Evolutionary conservation across 2,888 invertebrate genomes (phyloP).

Genomic region (Sesia bembeciformis): DNA sequence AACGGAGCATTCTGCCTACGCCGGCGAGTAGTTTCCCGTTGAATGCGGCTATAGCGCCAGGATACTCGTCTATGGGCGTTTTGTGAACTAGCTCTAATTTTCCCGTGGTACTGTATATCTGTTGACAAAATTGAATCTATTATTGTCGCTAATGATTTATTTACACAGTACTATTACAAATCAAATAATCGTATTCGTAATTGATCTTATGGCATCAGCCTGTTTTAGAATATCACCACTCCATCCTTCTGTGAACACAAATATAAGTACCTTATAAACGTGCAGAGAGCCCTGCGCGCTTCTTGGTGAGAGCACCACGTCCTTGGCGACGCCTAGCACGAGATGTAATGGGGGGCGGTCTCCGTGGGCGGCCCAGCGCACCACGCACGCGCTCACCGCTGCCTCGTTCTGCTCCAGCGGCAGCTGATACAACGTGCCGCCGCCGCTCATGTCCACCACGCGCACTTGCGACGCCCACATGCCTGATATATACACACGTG

Average conservation of each 20-base stretch:
- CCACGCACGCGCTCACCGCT: slow-evolving; percentile 89
- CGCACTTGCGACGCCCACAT: slow-evolving; percentile 96
- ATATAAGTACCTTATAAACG: slow-evolving; percentile 79
- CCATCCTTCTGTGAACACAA: too few relatives aligned
- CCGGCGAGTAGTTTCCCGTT: slow-evolving; percentile 94
- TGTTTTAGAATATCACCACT: too few relatives aligned
- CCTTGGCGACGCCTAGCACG: slow-evolving; percentile 94
- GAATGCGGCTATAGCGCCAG: slow-evolving; percentile 90
- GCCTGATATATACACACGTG: slow-evolving; percentile 54
- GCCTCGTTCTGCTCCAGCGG: slow-evolving; percentile 97
- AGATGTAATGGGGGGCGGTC: slow-evolving; percentile 66
- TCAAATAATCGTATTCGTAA: too few relatives aligned
- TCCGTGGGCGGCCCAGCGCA: slow-evolving; percentile 80
- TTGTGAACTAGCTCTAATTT: slow-evolving; percentile 94
- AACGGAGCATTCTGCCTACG: slow-evolving; percentile 90
- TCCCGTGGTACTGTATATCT: slow-evolving; percentile 79
- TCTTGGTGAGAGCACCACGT: slow-evolving; percentile 90
- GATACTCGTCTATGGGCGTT: slow-evolving; percentile 94
- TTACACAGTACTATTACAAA: too few relatives aligned
- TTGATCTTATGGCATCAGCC: too few relatives aligned
- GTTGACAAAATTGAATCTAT: background rate
- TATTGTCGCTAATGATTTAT: background rate
- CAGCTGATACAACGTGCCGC: slow-evolving; percentile 82
- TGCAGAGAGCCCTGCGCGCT: slow-evolving; percentile 89
- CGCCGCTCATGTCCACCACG: slow-evolving; percentile 83